Conservation (phyloP, 2,888 invertebrate genomes). For the Gandaritis pyraliata region DNA sequence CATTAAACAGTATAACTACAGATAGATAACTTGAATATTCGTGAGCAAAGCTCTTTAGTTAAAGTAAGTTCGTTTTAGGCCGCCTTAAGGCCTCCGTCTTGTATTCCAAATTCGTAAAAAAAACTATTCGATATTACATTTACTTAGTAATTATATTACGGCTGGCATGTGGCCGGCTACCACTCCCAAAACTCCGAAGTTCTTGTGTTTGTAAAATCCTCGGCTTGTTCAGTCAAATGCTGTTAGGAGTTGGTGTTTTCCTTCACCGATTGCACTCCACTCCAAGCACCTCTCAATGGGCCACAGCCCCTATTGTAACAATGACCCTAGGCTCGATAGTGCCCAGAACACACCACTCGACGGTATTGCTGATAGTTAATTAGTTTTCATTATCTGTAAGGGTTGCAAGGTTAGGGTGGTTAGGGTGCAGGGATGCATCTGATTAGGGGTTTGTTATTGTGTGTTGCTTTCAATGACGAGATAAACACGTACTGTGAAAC, state of each 20-base stretch:
- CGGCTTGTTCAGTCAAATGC: background rate
- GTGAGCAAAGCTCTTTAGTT: too few species aligned
- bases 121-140: too few species aligned
- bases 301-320: conserved; percentile 8
- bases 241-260: conserved; percentile 5
- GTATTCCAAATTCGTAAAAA: too few species aligned
- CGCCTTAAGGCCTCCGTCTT: too few species aligned
- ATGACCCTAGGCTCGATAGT: conserved; percentile 8
- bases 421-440: conserved; percentile 10
- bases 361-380: conserved; percentile 26
- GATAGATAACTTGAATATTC: too few species aligned
- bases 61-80: too few species aligned
- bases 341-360: conserved; percentile 28
- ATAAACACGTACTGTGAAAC: background rate
- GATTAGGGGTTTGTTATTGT: conserved; percentile 19
- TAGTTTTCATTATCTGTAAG: conserved; percentile 34
- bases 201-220: background rate
- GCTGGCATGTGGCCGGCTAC: too few species aligned
- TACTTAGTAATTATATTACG: too few species aligned
- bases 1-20: too few species aligned
- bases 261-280: conserved; percentile 11
- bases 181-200: too few species aligned
- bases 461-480: background rate
- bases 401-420: conserved; percentile 16
- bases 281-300: conserved; percentile 1